A percentile compares a stretch with the other conserved stretches of the same genome.
These are phyloP conservation scores for Papilio glaucus DNA, from an alignment of 1,140 invertebrate species.

Conservation along the genomic window DNA sequence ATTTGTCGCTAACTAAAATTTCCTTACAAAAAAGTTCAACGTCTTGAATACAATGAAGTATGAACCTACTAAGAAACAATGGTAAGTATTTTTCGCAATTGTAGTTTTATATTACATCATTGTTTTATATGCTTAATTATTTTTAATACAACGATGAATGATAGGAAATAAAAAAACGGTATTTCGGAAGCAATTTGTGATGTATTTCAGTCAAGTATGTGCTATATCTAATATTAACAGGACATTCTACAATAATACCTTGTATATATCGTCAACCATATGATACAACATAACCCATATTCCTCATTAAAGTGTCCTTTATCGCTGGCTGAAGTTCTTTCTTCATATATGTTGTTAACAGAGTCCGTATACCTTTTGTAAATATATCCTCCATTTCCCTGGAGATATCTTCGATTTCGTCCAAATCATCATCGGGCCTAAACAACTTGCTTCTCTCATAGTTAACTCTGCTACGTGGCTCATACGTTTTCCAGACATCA, in stretches of 20 bases:
- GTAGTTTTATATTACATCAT: not conserved
- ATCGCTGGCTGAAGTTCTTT: constrained; percentile 91
- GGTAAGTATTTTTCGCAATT: not conserved
- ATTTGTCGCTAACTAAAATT: not conserved
- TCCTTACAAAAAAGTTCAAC: constrained; percentile 17
- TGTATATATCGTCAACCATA: constrained; percentile 84
- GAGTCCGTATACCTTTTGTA: constrained; percentile 89
- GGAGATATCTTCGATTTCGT: constrained; percentile 86
- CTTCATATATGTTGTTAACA: constrained; percentile 92
- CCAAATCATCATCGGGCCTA: constrained; percentile 75
- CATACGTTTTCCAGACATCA: constrained; percentile 73
- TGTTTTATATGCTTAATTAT: not conserved
- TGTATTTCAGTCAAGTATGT: constrained; percentile 4
- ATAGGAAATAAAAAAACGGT: not conserved
- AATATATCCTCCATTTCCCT: constrained; percentile 93
- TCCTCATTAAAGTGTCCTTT: constrained; percentile 92
- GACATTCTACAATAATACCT: constrained; percentile 8
- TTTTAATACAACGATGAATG: not conserved
- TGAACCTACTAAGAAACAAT: not conserved
- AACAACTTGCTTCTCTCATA: constrained; percentile 79
- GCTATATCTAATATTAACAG: constrained; percentile 13
- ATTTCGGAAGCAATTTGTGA: constrained; percentile 9
- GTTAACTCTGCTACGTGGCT: constrained; percentile 64
- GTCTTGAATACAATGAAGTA: not conserved
- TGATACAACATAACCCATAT: constrained; percentile 93